Percentiles rank a stretch among this genome's conserved stretches.
Evolutionary conservation across 2,888 invertebrate species (phyloP).

Genomic region (Drosophila phalerata): DNA sequence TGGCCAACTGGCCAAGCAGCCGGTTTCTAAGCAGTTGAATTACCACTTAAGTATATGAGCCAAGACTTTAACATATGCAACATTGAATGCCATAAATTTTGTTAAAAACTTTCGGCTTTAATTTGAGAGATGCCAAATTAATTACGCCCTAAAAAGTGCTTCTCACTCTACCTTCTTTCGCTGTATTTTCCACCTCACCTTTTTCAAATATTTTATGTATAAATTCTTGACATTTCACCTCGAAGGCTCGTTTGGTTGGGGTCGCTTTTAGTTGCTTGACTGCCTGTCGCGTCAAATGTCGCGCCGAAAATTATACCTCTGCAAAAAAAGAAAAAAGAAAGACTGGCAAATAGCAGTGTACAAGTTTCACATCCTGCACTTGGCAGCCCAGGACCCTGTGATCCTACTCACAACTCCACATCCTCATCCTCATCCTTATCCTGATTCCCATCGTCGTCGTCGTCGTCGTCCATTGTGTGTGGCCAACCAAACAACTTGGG

Average conservation of each 20-base stretch:
- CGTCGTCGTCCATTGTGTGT: conserved; percentile 37
- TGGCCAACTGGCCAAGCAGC: conserved; percentile 5
- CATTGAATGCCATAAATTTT: conserved; percentile 3
- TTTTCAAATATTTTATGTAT: conserved; percentile 49
- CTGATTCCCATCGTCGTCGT: background rate
- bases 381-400: conserved; percentile 14
- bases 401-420: conserved; percentile 18
- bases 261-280: conserved; percentile 6
- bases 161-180: background rate
- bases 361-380: conserved; percentile 44
- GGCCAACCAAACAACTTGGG: conserved; percentile 73
- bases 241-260: conserved; percentile 11
- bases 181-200: conserved; percentile 1
- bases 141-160: conserved; percentile 27
- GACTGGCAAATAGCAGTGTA: conserved; percentile 64
- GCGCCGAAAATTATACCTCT: conserved; percentile 83
- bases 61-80: background rate
- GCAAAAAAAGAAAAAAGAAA: conserved; percentile 4
- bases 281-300: conserved; percentile 82
- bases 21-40: conserved; percentile 2
- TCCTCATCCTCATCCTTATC: background rate
- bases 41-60: conserved; percentile 8
- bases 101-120: background rate
- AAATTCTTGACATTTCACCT: conserved; percentile 57
- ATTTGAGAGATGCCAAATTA: conserved; percentile 36